Evolutionary conservation across 1,140 invertebrate species (phyloP).

Genomic region (Macrobrachium rosenbergii): DNA sequence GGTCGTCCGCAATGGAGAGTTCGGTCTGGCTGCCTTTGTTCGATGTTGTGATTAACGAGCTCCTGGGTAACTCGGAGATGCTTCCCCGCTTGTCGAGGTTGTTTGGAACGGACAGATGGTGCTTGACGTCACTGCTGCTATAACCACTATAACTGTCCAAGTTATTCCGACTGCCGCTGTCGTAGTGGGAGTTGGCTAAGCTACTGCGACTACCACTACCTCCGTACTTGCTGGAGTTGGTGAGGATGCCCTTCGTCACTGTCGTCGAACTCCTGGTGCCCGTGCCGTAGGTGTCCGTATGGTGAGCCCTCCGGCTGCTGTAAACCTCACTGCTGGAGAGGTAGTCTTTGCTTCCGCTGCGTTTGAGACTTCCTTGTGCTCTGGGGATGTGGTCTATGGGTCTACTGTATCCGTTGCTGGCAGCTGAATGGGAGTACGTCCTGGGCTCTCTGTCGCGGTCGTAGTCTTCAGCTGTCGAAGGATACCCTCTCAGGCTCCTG

Average conservation of each 20-base stretch:
- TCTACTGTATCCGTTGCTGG: constrained; percentile 12
- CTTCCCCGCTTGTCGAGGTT: constrained; percentile 10
- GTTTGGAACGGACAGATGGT: not conserved
- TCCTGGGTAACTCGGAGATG: not conserved
- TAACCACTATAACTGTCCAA: constrained; percentile 10
- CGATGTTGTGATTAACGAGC: constrained; percentile 11
- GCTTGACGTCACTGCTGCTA: not conserved
- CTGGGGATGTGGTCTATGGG: constrained; percentile 12
- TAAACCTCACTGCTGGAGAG: not conserved
- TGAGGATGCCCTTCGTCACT: constrained; percentile 40
- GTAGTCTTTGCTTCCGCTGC: constrained; percentile 15
- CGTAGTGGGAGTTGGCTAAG: not conserved
- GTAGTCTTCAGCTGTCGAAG: too few species aligned
- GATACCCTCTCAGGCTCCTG: too few species aligned
- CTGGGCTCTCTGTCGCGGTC: not conserved
- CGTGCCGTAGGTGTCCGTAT: not conserved
- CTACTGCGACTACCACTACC: constrained; percentile 3
- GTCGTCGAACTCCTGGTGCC: not conserved
- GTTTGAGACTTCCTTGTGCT: constrained; percentile 6
- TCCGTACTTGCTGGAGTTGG: constrained; percentile 41
- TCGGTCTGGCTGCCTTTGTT: constrained; percentile 45
- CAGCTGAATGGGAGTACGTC: not conserved
- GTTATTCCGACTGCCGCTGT: constrained; percentile 13
- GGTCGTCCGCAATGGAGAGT: constrained; percentile 17
- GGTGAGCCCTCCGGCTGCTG: constrained; percentile 9